Base-by-base conservation (phyloP, 2,888 invertebrate species). In the Epirrita christyi region DNA sequence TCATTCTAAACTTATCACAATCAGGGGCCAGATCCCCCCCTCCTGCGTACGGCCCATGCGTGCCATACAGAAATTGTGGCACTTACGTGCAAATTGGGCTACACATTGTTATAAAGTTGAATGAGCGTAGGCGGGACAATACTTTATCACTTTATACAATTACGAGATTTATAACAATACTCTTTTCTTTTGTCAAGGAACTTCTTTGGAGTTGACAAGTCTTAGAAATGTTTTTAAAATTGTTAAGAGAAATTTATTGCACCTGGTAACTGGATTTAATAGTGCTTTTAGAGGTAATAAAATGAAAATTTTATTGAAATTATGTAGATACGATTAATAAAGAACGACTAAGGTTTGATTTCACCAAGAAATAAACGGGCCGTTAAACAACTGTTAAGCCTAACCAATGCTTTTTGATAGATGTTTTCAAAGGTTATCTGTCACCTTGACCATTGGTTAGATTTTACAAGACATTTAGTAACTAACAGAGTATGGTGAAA, bases 31-130 rank as follows among this genome's bases (percentile, higher is more conserved):
- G 6, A 29, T 36, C 37, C 38, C 34, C 38, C 52, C 32, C 45
- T 36, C 54, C 53, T 62, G 55, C 56, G 57, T 61, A 47, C 55
- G 44, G 49, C 42, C 43, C 45, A 57, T 54, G 57, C 61, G 54
- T 57, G 63, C 64, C 65, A 66, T 69, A 72, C 66, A 73, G 70
- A 70, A 71, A 78, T 76, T 79, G 75, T 80, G 72, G 73, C 76
- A 73, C 76, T 80, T 73, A 80, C 75, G 76, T 77, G 81, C 80
- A 80, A 85, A 84, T 83, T 84, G 82, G 78, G 73, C 75, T 68
- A 80, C 82, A 82, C 70, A 78, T 79, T 70, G 75, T 80, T 80
- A 79, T 75, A 71, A 67, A 68, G 62, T 67, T 62, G 55, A 61
- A 59, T 63, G 52, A 50, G 49, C 58, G 59, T 49, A 55, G 51